A percentile compares a stretch with the other conserved stretches of the same genome.
phyloP scores from a whole-genome alignment of 2,113 vertebrate genomes.

The Alligator sinensis region DNA sequence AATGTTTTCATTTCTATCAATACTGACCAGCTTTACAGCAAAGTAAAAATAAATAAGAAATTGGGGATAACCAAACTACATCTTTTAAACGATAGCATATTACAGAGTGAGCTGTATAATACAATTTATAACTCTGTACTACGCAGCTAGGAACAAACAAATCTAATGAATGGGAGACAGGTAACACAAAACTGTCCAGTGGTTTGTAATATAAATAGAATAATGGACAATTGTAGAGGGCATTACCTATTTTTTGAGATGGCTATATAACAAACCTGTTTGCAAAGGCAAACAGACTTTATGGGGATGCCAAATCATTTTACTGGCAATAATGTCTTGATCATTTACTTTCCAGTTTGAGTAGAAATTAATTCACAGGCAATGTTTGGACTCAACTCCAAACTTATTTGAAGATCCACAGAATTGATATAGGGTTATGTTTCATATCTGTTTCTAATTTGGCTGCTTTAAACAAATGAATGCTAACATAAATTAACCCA shows the following conservation, averaged over 20 bases:
- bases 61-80: neutral
- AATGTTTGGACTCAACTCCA: neutral
- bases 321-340: neutral
- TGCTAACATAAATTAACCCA: neutral
- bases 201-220: neutral
- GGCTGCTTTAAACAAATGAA: neutral
- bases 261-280: neutral
- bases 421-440: neutral
- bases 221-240: neutral
- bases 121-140: neutral
- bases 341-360: slow-evolving; percentile 1
- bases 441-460: neutral
- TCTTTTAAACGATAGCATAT: neutral
- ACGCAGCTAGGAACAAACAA: neutral
- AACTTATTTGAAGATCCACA: neutral
- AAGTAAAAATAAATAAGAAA: neutral
- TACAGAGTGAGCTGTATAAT: neutral
- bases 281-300: neutral
- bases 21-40: neutral
- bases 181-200: neutral
- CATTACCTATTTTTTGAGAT: neutral
- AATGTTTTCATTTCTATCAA: neutral
- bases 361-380: neutral
- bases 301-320: neutral
- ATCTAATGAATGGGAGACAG: neutral